A percentile compares a stretch with the other conserved stretches of the same genome.
phyloP scores from a whole-genome alignment of 1,140 invertebrate genomes.

The Drosophila ananassae region DNA sequence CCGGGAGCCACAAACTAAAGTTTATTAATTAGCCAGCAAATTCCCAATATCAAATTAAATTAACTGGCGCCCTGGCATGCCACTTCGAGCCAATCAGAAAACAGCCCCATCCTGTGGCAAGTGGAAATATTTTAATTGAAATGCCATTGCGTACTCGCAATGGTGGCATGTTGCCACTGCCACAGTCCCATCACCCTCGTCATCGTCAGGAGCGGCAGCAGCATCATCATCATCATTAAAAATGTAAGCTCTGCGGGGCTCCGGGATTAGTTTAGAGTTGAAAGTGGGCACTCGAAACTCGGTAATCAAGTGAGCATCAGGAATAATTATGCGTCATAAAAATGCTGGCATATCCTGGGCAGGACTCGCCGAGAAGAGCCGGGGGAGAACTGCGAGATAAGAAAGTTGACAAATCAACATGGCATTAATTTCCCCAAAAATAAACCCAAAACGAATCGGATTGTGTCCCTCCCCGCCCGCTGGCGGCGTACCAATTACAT shows the following conservation, averaged over 20 bases:
- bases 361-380: not conserved
- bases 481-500: conserved; percentile 59
- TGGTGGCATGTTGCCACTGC: conserved; percentile 5
- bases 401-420: conserved; percentile 30
- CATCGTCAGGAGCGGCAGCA: not conserved
- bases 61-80: conserved; percentile 9
- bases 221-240: conserved; percentile 21
- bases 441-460: conserved; percentile 13
- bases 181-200: not conserved
- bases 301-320: conserved; percentile 8
- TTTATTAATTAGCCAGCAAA: conserved; percentile 64
- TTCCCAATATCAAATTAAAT: conserved; percentile 46
- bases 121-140: conserved; percentile 45
- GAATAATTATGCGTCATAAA: conserved; percentile 11
- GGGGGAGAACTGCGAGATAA: not conserved
- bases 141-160: conserved; percentile 63
- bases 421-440: conserved; percentile 10
- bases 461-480: conserved; percentile 10
- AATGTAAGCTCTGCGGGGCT: conserved; percentile 6
- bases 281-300: not conserved
- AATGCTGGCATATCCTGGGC: not conserved
- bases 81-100: not conserved
- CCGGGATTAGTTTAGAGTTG: conserved; percentile 21
- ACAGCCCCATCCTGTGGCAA: conserved; percentile 1
- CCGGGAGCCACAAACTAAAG: conserved; percentile 40